Conservation (phyloP, 2,888 invertebrate species). For the Oscheius sp. region DNA sequence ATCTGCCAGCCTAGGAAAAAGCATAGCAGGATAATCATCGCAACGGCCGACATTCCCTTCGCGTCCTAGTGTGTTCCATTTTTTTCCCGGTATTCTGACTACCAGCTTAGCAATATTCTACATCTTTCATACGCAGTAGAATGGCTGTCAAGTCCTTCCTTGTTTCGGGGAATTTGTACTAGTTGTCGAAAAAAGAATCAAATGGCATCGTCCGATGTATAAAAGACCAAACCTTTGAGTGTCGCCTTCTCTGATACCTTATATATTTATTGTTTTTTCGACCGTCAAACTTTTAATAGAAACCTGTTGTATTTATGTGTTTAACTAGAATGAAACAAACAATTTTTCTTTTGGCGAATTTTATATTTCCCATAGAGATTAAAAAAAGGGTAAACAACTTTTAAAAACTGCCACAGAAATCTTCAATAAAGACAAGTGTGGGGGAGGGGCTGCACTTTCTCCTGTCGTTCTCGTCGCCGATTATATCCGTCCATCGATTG, state of each 20-base stretch:
- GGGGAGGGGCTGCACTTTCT: constrained; percentile 32
- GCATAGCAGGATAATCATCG: constrained; percentile 24
- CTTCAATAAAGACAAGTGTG: constrained; percentile 5
- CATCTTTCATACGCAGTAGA: not conserved
- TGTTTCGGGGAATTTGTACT: not conserved
- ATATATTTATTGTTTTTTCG: no score
- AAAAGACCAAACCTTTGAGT: no score
- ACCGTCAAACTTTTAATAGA: no score
- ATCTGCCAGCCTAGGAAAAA: not conserved
- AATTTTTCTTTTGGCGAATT: no score
- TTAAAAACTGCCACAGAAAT: not conserved
- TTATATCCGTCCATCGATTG: constrained; percentile 27
- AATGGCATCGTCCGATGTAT: no score
- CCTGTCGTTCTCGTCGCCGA: constrained; percentile 23
- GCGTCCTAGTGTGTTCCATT: not conserved
- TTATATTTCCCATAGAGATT: no score
- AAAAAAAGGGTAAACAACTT: no score
- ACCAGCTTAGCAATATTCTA: not conserved
- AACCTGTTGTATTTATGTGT: no score
- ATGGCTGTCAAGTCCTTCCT: constrained; percentile 4
- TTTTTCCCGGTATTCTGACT: no score
- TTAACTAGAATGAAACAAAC: no score
- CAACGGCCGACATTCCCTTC: constrained; percentile 11
- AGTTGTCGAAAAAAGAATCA: not conserved
- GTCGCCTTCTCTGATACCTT: no score